Percentiles rank a stretch among this genome's conserved stretches.
These are phyloP conservation scores for Agelas oroides DNA, from an alignment of 37 sponge, comb jelly and placozoan genomes.

Conservation along the genomic window DNA sequence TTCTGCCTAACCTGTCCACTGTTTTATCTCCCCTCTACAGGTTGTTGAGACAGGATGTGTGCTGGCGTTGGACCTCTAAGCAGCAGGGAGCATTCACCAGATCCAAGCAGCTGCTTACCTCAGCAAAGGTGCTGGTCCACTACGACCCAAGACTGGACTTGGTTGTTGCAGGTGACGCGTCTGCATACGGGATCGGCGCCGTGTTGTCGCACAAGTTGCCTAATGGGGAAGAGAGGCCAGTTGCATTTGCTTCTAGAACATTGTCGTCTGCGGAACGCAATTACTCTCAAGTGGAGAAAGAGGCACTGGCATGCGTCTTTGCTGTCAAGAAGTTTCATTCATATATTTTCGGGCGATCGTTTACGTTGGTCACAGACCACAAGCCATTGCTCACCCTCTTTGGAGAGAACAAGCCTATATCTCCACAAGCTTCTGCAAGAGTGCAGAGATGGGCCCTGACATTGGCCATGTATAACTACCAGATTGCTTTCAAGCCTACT, in stretches of 20 bases:
- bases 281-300: conserved; percentile 33
- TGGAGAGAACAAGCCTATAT: too few relatives aligned
- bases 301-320: conserved; percentile 15
- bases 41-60: too few relatives aligned
- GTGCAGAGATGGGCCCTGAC: conserved; percentile 26
- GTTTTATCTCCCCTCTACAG: too few relatives aligned
- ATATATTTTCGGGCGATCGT: conserved; percentile 1
- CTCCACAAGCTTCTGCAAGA: too few relatives aligned
- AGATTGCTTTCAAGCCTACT: background rate
- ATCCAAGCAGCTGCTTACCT: background rate
- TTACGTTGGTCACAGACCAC: conserved; percentile 30
- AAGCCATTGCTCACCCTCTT: conserved; percentile 6
- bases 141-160: background rate
- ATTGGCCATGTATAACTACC: conserved; percentile 7
- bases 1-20: conserved; percentile 23
- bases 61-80: too few relatives aligned
- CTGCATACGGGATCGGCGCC: conserved; percentile 31
- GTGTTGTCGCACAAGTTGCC: too few relatives aligned
- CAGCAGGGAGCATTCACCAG: background rate
- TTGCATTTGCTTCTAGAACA: conserved; percentile 25
- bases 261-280: conserved; percentile 22
- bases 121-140: background rate
- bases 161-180: conserved; percentile 16
- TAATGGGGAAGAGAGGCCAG: background rate
- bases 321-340: conserved; percentile 34